Evolutionary conservation across 2,888 invertebrate genomes (phyloP), one percentile per base, ranked within the genome.

Genomic region (Noctua pronuba): DNA sequence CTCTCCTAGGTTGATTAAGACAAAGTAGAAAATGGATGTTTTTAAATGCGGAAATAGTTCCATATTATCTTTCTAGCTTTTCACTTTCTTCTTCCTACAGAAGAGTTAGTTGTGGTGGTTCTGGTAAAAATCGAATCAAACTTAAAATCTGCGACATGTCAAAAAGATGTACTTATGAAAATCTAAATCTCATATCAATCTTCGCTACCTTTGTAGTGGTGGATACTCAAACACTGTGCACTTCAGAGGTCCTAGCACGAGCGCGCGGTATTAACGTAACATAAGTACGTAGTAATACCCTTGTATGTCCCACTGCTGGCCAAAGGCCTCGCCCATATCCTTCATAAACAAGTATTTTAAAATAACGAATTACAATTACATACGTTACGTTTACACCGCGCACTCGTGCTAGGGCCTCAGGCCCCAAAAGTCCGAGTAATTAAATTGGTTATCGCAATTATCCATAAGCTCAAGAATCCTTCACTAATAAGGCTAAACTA

Each of bases 401-500:
- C 46, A 8, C 21, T 21, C 49, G 49, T 49, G 49, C 2, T 49
- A 49, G 52, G 11, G n/a, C 52, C 11, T 5, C 44, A 71, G 41
- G 11, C 58, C 4, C 31, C 31, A n/a, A 49, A 73, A 52, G 21
- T 31, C 21, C n/a, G 5, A 28, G 21, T 52, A 16, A 16, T 62
- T 10, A 44, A 78, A 38, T 18, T 1, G 16, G 28, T 24, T 35
- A 46, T 71, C 16, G 24, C 28, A 4, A 41, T 75, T 35, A 11
- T 38, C 6, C 18, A 6, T 28, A 24, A 31, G 24, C 16, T 52
- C n/a, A 24, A n/a, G 16, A 49, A 46, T 58, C 38, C 16, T 31
- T 46, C 13, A 52, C 46, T 49, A 80, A 49, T 41, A 60, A 31
- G 58, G n/a, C 38, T 66, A 28, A 77, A 41, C 13, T 58, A 46